phyloP scores from a whole-genome alignment of 2,113 vertebrate genomes.

The Agelaius tricolor region DNA sequence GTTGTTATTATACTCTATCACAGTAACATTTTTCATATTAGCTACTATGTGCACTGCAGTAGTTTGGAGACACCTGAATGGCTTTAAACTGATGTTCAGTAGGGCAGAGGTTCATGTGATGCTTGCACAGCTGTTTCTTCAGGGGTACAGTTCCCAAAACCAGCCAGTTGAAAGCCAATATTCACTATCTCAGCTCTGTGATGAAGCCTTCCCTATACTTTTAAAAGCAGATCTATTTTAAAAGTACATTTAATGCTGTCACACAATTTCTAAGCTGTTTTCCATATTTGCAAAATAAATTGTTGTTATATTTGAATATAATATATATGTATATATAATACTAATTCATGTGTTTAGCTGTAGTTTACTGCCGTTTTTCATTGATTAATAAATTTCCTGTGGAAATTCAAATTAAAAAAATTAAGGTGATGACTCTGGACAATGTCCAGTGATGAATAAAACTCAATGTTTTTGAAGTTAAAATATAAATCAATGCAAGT shows the following conservation, averaged over 20 bases:
- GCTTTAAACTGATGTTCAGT: neutral
- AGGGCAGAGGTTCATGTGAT: neutral
- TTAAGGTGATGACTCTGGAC: neutral
- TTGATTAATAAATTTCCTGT: neutral
- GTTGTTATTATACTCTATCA: neutral
- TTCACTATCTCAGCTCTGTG: neutral
- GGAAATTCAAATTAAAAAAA: neutral
- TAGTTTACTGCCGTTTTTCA: neutral
- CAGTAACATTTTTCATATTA: neutral
- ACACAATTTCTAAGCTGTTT: neutral
- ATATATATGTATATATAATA: neutral
- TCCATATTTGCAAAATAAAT: neutral
- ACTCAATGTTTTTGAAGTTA: neutral
- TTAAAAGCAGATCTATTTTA: neutral
- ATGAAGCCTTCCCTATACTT: neutral
- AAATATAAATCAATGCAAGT: neutral
- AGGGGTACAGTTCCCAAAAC: neutral
- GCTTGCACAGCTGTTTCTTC: neutral
- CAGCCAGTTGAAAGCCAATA: neutral
- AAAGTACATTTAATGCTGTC: neutral
- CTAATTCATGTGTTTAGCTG: neutral
- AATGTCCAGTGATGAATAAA: neutral
- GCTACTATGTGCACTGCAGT: neutral
- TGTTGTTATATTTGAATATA: neutral
- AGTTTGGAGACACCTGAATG: neutral